Conservation (phyloP, 2,888 invertebrate species). For the Agrilus mali region DNA sequence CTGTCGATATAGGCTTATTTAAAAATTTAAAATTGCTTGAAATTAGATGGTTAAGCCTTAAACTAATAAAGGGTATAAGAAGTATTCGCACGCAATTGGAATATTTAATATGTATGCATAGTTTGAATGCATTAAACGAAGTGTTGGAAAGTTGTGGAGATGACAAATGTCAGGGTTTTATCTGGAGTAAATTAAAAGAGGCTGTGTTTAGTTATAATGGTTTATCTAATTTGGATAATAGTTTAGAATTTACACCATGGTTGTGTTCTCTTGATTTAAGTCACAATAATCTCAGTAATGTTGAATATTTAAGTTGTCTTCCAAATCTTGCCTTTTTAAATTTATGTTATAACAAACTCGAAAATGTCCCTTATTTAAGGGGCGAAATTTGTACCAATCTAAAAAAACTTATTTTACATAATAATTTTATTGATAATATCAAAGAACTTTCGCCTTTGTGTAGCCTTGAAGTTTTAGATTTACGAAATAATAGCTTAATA, state of each 20-base stretch:
- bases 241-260: conserved; percentile 47
- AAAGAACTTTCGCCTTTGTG: conserved; percentile 40
- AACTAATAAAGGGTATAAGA: conserved; percentile 42
- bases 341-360: conserved; percentile 49
- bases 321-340: conserved; percentile 49
- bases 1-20: conserved; percentile 46
- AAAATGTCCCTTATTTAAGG: conserved; percentile 41
- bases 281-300: conserved; percentile 45
- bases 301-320: conserved; percentile 43
- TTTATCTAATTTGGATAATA: conserved; percentile 39
- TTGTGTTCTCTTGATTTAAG: conserved; percentile 49
- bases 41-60: conserved; percentile 42
- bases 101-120: conserved; percentile 36
- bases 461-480: conserved; percentile 44
- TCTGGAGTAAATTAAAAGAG: conserved; percentile 47
- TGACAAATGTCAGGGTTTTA: conserved; percentile 43
- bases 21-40: conserved; percentile 42
- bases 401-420: conserved; percentile 40
- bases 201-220: conserved; percentile 46
- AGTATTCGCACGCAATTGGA: conserved; percentile 45
- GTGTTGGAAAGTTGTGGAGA: conserved; percentile 43
- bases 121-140: conserved; percentile 33
- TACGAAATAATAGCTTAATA: conserved; percentile 49
- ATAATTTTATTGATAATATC: conserved; percentile 52
- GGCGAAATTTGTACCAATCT: conserved; percentile 38